These are phyloP conservation scores for Saccostrea echinata DNA, from an alignment of 1,140 invertebrate species.

Conservation along the genomic window DNA sequence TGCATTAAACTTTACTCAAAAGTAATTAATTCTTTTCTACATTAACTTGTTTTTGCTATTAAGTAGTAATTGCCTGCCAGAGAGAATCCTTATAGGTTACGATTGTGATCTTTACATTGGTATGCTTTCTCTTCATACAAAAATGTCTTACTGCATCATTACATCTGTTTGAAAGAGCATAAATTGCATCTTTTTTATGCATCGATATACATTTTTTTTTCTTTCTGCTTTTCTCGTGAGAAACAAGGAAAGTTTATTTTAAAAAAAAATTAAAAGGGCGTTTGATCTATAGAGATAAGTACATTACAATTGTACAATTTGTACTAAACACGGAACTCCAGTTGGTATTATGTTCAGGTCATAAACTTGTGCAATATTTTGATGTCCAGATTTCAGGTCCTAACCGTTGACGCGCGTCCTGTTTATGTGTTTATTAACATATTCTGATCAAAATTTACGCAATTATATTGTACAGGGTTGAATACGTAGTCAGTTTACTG, in stretches of 20 bases:
- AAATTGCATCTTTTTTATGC: neutral
- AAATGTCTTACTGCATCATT: neutral
- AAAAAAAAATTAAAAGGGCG: neutral
- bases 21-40: neutral
- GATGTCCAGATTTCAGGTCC: neutral
- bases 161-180: too few species aligned
- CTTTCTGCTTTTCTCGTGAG: neutral
- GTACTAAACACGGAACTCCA: neutral
- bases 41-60: neutral
- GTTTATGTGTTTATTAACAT: conserved; percentile 8
- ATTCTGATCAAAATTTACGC: neutral
- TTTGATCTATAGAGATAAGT: neutral
- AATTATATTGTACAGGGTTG: neutral
- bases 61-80: neutral
- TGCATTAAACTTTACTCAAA: conserved; percentile 3
- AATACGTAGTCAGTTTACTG: neutral
- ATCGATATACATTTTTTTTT: neutral
- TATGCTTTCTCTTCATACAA: neutral
- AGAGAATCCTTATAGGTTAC: neutral
- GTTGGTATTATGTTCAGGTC: neutral
- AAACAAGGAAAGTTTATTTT: neutral
- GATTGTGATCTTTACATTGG: neutral
- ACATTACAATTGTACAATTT: neutral
- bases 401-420: neutral
- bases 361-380: neutral